A percentile compares a stretch with the other conserved stretches of the same genome.
Conservation (phyloP, 2,113 vertebrate species). For the Dryoscopus gambensis region DNA sequence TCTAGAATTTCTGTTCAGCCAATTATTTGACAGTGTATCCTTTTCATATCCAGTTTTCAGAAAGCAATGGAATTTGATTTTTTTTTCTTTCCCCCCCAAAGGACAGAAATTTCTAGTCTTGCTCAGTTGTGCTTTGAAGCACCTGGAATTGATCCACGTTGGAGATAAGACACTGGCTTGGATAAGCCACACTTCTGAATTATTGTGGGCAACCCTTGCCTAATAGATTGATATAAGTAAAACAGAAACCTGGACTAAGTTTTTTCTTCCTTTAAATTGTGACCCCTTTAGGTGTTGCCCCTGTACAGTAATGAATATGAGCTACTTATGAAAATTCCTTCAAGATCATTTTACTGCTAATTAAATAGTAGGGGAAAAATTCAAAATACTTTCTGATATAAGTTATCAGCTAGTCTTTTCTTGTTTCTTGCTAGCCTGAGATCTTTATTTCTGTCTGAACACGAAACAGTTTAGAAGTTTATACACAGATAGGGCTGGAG, state of each 20-base stretch:
- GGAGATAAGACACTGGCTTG: neutral
- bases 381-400: neutral
- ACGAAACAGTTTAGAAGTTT: neutral
- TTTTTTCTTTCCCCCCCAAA: neutral
- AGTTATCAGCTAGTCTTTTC: neutral
- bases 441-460: neutral
- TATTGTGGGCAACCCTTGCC: fast-evolving
- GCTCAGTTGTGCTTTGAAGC: neutral
- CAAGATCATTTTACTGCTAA: neutral
- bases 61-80: neutral
- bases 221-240: neutral
- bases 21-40: neutral
- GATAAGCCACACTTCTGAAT: neutral
- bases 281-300: neutral
- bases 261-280: neutral
- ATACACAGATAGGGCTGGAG: neutral
- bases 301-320: neutral
- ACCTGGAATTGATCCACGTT: fast-evolving
- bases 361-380: neutral
- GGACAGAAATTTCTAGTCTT: neutral
- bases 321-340: neutral
- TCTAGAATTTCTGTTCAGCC: neutral
- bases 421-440: neutral
- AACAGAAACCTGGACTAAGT: neutral
- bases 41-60: neutral